Base-by-base conservation (phyloP, 2,888 invertebrate genomes). In the Bellardia bayeri region DNA sequence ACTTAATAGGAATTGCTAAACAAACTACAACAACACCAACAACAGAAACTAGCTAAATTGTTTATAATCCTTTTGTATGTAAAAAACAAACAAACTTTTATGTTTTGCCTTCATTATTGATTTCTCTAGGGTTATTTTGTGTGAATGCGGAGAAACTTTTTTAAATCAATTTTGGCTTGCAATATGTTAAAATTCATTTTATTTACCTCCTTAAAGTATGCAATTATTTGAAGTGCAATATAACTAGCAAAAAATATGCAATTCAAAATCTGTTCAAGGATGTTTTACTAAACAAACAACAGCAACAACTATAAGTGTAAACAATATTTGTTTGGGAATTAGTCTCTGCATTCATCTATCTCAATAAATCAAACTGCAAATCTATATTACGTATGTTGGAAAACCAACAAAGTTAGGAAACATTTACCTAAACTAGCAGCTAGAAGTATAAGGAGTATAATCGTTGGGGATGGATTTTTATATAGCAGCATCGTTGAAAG, bases 151-250 rank as follows among this genome's bases (percentile, higher is more conserved):
- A 42, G 42, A 72, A 63, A 11, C 23, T 69, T 64, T 23, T 49
- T 45, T 16, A 16, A 51, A 82, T 58, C 54, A 71, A 61, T n/a
- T 68, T 82, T 49, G 42, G 2, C 37, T 63, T 49, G 0, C 37
- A 49, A 82, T n/a, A 40, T 51, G 3, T 14, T 56, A 13, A n/a
- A 51, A 56, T 13, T 16, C 16, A 51, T 40, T 61, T 64, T 76
- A 5, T 54, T 76, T 63, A 69, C 61, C 69, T 76, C 42, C 82
- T 63, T 51, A 11, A 76, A 76, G 42, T 76, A 76, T 64, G 61
- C 82, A 83, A 83, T 76, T 56, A 71, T 69, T 71, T 76, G 63
- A 69, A 82, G 76, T 82, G 82, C 75, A 54, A 61, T 58, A 40
- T 42, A n/a, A 40, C 45, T 45, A 13, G 30, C 51, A 5, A 14